Evolutionary conservation across 2,113 vertebrate species (phyloP).

Genomic region (Physeter macrocephalus): DNA sequence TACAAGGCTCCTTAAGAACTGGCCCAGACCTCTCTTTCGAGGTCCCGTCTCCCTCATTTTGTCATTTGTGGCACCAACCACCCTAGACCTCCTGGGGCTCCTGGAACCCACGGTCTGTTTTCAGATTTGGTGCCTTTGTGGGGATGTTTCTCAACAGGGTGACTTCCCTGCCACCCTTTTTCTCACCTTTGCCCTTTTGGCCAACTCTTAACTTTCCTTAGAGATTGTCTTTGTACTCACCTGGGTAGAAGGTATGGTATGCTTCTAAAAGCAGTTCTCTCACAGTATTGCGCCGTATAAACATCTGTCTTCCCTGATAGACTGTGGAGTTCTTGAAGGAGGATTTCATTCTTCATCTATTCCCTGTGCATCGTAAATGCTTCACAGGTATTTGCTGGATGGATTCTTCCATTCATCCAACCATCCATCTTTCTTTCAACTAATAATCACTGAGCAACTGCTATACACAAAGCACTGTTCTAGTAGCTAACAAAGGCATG

Average conservation of each 20-base stretch:
- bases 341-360: not conserved
- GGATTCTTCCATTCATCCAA: not conserved
- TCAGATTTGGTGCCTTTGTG: not conserved
- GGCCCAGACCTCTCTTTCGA: not conserved
- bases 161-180: not conserved
- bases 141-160: not conserved
- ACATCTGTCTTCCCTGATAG: not conserved
- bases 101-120: not conserved
- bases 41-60: not conserved
- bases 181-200: not conserved
- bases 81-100: no score
- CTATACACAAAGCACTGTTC: not conserved
- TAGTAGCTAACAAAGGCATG: not conserved
- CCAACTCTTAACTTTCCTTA: not conserved
- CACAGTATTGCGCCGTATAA: rapidly evolving
- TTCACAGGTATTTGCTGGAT: not conserved
- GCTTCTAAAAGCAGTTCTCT: not conserved
- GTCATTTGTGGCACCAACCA: not conserved
- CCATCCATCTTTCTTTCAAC: not conserved
- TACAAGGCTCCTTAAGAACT: not conserved
- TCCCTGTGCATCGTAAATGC: not conserved
- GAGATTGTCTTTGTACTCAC: not conserved
- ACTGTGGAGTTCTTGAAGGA: not conserved
- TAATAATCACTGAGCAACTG: not conserved
- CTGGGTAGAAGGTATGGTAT: not conserved